phyloP scores from a whole-genome alignment of 2,113 vertebrate genomes.

The Muntiacus muntjak region DNA sequence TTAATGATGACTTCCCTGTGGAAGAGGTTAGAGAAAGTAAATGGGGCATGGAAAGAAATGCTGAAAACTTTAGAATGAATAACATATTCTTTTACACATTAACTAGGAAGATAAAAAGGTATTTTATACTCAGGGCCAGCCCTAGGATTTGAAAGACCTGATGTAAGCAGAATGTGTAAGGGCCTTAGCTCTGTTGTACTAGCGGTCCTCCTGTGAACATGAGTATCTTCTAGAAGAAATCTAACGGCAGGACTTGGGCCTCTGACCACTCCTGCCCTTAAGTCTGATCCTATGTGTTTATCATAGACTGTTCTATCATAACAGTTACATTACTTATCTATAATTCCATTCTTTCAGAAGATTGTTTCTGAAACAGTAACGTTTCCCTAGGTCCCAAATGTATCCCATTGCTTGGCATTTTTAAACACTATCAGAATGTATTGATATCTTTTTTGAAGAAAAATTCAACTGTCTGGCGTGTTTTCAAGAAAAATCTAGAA shows the following conservation, averaged over 20 bases:
- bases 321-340: constrained; percentile 82
- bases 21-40: not conserved
- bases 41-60: not conserved
- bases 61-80: not conserved
- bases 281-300: not conserved
- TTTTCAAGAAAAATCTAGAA: not conserved
- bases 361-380: constrained; percentile 89
- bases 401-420: constrained; percentile 91
- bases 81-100: not conserved
- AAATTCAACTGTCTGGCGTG: not conserved
- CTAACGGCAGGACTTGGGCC: not conserved
- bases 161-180: not conserved
- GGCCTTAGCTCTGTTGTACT: not conserved
- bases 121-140: not conserved
- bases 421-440: constrained; percentile 88
- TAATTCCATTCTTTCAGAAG: constrained; percentile 93
- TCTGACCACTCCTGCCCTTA: not conserved
- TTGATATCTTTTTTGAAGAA: constrained; percentile 78
- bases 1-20: not conserved
- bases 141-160: not conserved
- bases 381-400: constrained; percentile 92
- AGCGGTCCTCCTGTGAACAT: not conserved
- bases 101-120: not conserved
- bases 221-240: not conserved
- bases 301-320: not conserved